Base-by-base conservation (phyloP, 2,797 vertebrate species). In the Enteromius thamalakanensis region DNA sequence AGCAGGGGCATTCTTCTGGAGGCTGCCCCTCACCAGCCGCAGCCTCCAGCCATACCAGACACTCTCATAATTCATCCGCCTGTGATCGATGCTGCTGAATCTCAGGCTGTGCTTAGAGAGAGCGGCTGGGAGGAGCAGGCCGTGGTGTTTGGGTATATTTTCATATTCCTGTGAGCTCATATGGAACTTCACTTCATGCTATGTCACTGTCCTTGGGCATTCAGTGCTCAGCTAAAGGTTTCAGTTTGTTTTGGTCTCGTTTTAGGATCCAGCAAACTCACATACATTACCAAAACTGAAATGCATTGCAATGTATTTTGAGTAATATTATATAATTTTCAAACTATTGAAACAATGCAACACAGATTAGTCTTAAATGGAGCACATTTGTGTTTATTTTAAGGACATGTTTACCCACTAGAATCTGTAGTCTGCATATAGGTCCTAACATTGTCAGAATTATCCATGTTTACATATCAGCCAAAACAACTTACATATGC, bases 41-140 rank as follows among this genome's bases (percentile, higher is more conserved):
- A 82, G 37, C 45, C 87, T 68, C 49, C 60, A 80, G 78, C 81
- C 80, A 19, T 42, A 78, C 69, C 64, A 76, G 78, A 85, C 85
- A 83, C 78, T 29, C 81, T 80, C 75, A 85, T 86, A 84, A 84
- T 76, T 87, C 84, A 80, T 85, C 58, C 34, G 60, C 81, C 76
- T 79, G 76, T 88, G 85, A 85, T 84, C 80, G 80, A 88, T 85
- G 81, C 70, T 32, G 45, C 64, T 70, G 72, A 64, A 55, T 85
- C 34, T 58, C 81, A 83, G 81, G 37, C 53, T 21, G 65, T 83
- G 29, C 40, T 72, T 40, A 32, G 21, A 47, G 74, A 83, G 76
- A 71, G 55, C 6, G 53, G 15, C 10, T 60, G 69, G 32, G 78
- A 58, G 67, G 53, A 64, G 64, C 19, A 60, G 51, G 49, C 34